A percentile compares a stretch with the other conserved stretches of the same genome.
phyloP scores from a whole-genome alignment of 2,113 vertebrate species.

The Silurus meridionalis region DNA sequence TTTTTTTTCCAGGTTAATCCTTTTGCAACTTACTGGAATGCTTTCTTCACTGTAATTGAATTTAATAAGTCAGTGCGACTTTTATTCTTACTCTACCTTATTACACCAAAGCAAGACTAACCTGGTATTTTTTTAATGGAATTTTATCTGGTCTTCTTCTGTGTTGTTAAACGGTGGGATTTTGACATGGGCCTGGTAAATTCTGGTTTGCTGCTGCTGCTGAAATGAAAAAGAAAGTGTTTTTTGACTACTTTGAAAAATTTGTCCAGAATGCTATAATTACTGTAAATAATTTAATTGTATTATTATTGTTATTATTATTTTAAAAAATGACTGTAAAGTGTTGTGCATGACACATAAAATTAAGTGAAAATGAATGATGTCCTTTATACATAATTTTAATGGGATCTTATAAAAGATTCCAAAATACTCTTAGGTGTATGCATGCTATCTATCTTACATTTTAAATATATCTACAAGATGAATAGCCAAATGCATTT shows the following conservation, averaged over 20 bases:
- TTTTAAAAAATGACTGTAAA: background rate
- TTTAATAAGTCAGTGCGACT: too few species aligned
- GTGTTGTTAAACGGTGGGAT: too few species aligned
- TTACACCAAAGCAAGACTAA: too few species aligned
- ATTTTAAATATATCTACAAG: background rate
- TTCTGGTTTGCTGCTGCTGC: background rate
- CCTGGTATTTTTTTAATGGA: too few species aligned
- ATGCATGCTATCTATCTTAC: background rate
- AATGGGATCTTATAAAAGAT: background rate
- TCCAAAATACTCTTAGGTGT: background rate
- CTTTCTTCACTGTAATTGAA: too few species aligned
- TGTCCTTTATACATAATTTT: background rate
- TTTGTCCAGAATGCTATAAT: background rate
- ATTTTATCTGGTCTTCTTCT: too few species aligned
- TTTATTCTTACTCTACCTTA: too few species aligned
- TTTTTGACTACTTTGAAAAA: background rate
- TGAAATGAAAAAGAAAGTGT: constrained; percentile 1
- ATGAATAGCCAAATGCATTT: background rate
- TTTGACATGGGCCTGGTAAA: too few species aligned
- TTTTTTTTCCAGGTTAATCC: too few species aligned
- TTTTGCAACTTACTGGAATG: too few species aligned
- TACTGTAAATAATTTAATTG: background rate
- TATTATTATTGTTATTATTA: too few species aligned
- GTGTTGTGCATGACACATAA: background rate
- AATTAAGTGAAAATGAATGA: background rate